phyloP scores from a whole-genome alignment of 2,888 invertebrate genomes.

The Oithona nana region DNA sequence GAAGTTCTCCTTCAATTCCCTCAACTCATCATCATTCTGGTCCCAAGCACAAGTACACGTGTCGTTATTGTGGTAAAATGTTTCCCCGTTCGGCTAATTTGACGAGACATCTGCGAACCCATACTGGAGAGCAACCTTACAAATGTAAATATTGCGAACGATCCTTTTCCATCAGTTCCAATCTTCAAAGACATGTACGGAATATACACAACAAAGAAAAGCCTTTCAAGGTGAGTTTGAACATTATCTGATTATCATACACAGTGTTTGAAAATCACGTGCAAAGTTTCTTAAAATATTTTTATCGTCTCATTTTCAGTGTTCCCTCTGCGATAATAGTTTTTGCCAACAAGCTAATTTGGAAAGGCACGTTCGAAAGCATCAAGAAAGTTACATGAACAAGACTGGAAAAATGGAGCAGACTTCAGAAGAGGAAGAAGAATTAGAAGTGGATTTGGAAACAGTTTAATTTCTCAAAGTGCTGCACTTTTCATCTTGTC shows the following conservation, averaged over 20 bases:
- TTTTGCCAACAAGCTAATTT: conserved; percentile 1
- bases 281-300: no score
- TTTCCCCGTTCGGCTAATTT: conserved; percentile 96
- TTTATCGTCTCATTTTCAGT: no score
- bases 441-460: neutral
- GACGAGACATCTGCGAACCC: conserved; percentile 85
- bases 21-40: neutral
- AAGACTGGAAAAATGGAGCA: neutral
- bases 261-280: no score
- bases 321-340: conserved; percentile 3
- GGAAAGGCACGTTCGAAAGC: neutral
- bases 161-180: conserved; percentile 95
- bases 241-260: no score
- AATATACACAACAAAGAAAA: conserved; percentile 84
- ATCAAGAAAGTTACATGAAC: neutral
- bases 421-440: neutral
- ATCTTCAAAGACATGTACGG: conserved; percentile 89
- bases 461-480: neutral
- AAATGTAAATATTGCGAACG: conserved; percentile 96
- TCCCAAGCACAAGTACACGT: conserved; percentile 39
- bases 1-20: neutral
- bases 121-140: conserved; percentile 94
- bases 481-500: neutral
- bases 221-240: neutral
- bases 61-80: conserved; percentile 89